These are phyloP conservation scores for Mionectes olivaceus DNA, from an alignment of 2,797 vertebrate genomes.

Conservation along the genomic window DNA sequence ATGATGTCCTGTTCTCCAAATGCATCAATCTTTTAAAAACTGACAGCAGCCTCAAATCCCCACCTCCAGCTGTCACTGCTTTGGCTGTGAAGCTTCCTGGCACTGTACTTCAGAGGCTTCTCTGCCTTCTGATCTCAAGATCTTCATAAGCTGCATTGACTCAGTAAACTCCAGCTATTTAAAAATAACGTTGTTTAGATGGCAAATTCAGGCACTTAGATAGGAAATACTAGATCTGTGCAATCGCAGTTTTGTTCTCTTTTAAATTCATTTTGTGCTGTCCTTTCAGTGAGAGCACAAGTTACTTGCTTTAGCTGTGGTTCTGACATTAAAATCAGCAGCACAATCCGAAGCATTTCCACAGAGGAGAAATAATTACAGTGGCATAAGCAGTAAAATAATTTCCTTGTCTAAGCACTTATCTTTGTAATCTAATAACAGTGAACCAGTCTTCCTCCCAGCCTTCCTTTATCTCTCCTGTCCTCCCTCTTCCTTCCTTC, in stretches of 20 bases:
- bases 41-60: not conserved
- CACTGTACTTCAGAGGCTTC: not conserved
- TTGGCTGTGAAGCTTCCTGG: constrained; percentile 24
- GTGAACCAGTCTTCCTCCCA: not conserved
- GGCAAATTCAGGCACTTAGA: not conserved
- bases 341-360: not conserved
- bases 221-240: not conserved
- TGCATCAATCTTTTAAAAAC: not conserved
- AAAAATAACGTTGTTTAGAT: not conserved
- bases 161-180: constrained; percentile 1
- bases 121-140: not conserved
- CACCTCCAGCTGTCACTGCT: constrained; percentile 30
- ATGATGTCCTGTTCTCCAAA: not conserved
- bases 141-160: not conserved
- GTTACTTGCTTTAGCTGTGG: not conserved
- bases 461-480: not conserved
- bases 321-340: not conserved
- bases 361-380: not conserved
- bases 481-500: not conserved
- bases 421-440: not conserved
- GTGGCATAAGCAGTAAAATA: not conserved
- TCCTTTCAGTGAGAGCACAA: not conserved
- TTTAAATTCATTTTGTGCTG: not conserved
- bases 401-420: not conserved
- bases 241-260: not conserved